Base-by-base conservation (phyloP, 2,113 vertebrate species). In the Caretta caretta region DNA sequence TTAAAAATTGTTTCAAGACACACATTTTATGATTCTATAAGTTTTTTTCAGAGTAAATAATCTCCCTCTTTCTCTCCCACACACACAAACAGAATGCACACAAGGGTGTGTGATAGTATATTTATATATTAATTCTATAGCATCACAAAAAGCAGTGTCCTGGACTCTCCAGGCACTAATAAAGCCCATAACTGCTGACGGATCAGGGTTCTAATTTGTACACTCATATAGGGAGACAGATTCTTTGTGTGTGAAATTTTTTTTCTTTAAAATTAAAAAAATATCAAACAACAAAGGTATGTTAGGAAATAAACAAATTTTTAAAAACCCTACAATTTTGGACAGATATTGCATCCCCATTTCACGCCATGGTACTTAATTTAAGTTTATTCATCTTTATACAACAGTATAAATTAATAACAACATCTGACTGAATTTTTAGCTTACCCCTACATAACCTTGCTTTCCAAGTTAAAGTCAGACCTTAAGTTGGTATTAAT, bases 351-450 rank as follows among this genome's bases (percentile, higher is more conserved):
- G 48, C 62, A 93, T 88, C 86, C 31, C 85, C 86, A 81, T 92
- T 94, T 90, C 69, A 84, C 79, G 46, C 29, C 86, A 80, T 76
- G 91, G 62, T 59, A 89, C 3, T 84, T 76, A 96, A 94, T 56
- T 93, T 91, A 91, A 91, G 65, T 76, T 51, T 89, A 76, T 78
- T 75, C 1, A 83, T n/a, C 89, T n/a, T 84, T 50, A 24, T 76
- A 91, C 86, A 78, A 94, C 14, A 59, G 76, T 85, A 57, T 42
- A 81, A 85, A 89, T 91, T 57, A 79, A 89, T 92, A 91, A 90
- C 96, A 95, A 69, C 27, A 31, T 35, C 83, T 95, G 80, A 91
- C 25, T 84, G 54, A 69, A 90, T 91, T 93, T 90, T 50, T 94
- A 92, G 92, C 81, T 42, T 53, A n/a, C 79, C 87, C 91, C 12